phyloP scores from a whole-genome alignment of 37 sponge, comb jelly and placozoan genomes.

The Geodia barretti region DNA sequence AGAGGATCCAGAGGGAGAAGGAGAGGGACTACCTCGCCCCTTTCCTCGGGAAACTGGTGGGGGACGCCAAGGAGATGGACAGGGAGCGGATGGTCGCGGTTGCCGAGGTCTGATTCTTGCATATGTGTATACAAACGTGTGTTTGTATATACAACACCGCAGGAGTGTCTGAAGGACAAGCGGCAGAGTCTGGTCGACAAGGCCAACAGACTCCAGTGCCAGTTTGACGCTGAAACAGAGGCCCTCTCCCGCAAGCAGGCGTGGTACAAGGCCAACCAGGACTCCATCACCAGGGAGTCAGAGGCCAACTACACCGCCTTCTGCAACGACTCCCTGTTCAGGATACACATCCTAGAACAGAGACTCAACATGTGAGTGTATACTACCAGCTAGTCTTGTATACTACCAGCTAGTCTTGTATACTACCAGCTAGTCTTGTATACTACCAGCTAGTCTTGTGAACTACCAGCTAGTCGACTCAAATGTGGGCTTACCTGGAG shows the following conservation, averaged over 20 bases:
- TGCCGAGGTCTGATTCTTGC: slow-evolving; percentile 4
- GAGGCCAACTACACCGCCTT: slow-evolving; percentile 87
- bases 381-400: too few species aligned
- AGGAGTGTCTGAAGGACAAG: slow-evolving; percentile 84
- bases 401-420: too few species aligned
- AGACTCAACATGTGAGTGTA: slow-evolving; percentile 85
- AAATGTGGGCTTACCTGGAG: too few species aligned
- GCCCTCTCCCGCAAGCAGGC: slow-evolving; percentile 83
- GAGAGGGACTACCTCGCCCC: slow-evolving; percentile 97
- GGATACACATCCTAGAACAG: slow-evolving; percentile 93
- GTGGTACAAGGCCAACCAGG: slow-evolving; percentile 92
- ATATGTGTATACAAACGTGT: neutral
- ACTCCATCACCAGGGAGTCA: slow-evolving; percentile 76
- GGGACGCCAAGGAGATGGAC: slow-evolving; percentile 67
- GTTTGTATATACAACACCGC: neutral
- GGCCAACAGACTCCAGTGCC: slow-evolving; percentile 88
- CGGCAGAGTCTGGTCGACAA: slow-evolving; percentile 77
- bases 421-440: too few species aligned
- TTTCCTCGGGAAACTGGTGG: slow-evolving; percentile 86
- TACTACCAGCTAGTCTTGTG: too few species aligned
- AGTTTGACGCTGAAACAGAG: slow-evolving; percentile 91
- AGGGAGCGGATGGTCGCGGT: slow-evolving; percentile 53
- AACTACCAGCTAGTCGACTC: too few species aligned
- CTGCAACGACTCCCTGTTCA: slow-evolving; percentile 94
- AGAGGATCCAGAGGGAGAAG: slow-evolving; percentile 87